These are phyloP conservation scores for Pongo abelii DNA, from an alignment of 2,113 vertebrate species.

Conservation along the genomic window DNA sequence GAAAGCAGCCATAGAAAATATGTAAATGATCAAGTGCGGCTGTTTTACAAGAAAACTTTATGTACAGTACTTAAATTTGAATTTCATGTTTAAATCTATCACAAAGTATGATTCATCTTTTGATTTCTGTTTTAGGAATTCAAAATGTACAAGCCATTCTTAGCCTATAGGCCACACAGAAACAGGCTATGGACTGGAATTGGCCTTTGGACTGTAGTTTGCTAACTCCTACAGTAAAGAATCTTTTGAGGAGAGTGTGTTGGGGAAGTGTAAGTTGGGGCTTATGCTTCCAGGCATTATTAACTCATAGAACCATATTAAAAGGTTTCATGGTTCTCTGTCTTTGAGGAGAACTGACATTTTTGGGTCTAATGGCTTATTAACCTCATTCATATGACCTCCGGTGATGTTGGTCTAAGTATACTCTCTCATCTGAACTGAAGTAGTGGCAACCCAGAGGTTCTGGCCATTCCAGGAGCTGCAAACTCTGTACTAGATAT, in stretches of 20 bases:
- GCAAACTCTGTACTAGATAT: neutral
- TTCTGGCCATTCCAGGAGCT: neutral
- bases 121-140: neutral
- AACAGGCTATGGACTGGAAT: neutral
- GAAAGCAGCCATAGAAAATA: neutral
- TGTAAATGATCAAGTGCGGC: neutral
- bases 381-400: neutral
- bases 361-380: neutral
- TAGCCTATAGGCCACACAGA: neutral
- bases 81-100: neutral
- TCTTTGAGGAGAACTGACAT: neutral
- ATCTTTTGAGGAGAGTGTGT: neutral
- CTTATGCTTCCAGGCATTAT: neutral
- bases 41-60: constrained; percentile 5
- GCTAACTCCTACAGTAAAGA: neutral
- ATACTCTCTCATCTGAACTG: neutral
- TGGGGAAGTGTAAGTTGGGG: neutral
- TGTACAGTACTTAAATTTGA: neutral
- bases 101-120: neutral
- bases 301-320: neutral
- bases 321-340: neutral
- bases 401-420: neutral
- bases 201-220: neutral
- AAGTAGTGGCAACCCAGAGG: neutral
- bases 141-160: neutral